Base-by-base conservation (phyloP, 2,113 vertebrate species). In the Melierax canorus region DNA sequence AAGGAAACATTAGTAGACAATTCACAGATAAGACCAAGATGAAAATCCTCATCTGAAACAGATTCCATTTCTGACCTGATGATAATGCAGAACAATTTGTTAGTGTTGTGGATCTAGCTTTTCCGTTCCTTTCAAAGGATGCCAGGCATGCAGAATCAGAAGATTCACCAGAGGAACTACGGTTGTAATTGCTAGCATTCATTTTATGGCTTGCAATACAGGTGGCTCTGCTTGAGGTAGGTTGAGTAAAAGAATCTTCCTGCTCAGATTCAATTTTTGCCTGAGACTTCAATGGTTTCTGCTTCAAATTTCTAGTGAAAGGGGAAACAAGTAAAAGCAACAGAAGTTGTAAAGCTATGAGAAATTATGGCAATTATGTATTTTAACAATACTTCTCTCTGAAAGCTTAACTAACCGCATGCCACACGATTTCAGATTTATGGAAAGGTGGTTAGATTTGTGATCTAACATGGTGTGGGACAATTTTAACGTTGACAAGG, bases 221-320 rank as follows among this genome's bases (percentile, higher is more conserved):
- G 30, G 90, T n/a, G 0, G 84, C 98, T 98, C 98, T 98, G 94
- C 98, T 97, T 98, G 99, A 99, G 99, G 99, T 98, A 99, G 99
- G 98, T 97, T 98, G 99, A 92, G 96, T 46, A 72, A 97, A 97
- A 90, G 98, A 98, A 93, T 98, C 97, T 88, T 98, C 98, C 30
- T 96, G 74, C 69, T 97, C 98, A 41, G 97, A 85, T 97, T 98
- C 97, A 26, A 83, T 85, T 97, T 98, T 98, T 97, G 98, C 98
- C 98, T 99, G 99, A 98, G 98, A 98, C 98, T 99, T 99, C 6
- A 98, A 72, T 59, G 98, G 97, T 96, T 98, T 98, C 97, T 97
- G 98, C 86, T 98, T 98, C 87, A 43, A 17, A 94, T 96, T 98
- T 98, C 98, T 99, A 94, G 92, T 82, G 68, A 98, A 98, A 98